A percentile compares a stretch with the other conserved stretches of the same genome.
phyloP scores from a whole-genome alignment of 2,888 invertebrate species.

The Bellardia pandia region DNA sequence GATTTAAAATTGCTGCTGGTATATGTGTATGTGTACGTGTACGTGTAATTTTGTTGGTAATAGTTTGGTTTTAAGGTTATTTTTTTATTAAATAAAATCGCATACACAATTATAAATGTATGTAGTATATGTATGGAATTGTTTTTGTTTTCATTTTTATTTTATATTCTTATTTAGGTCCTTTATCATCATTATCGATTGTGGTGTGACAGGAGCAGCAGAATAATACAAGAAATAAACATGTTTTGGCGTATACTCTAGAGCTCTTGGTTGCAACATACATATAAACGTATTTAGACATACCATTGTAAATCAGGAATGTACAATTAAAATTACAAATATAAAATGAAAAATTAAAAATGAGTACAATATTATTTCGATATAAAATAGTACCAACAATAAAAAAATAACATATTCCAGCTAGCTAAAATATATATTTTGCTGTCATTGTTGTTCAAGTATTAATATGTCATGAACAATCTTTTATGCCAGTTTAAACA shows the following conservation, averaged over 20 bases:
- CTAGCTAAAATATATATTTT: no score
- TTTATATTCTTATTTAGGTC: constrained; percentile 1
- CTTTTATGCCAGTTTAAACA: no score
- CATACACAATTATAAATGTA: not conserved
- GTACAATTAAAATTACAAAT: no score
- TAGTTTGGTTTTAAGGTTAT: not conserved
- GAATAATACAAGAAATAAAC: constrained; percentile 25
- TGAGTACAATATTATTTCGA: no score
- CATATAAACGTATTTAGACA: not conserved
- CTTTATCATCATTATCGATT: constrained; percentile 30
- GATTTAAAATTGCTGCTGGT: constrained; percentile 1
- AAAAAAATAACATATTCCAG: no score
- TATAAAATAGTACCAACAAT: no score
- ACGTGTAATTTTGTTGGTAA: not conserved
- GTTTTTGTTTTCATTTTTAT: constrained; percentile 23
- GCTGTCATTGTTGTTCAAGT: no score
- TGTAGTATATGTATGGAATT: not conserved
- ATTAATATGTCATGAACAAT: no score
- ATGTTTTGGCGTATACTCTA: constrained; percentile 39
- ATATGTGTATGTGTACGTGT: not conserved
- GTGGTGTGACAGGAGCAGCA: constrained; percentile 1
- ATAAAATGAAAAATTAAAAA: no score
- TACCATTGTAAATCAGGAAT: no score
- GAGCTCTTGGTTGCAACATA: not conserved
- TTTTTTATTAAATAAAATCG: constrained; percentile 6